Conservation (phyloP, 92 coral and sea anemone genomes). For the Umimayanthus chanpuru region DNA sequence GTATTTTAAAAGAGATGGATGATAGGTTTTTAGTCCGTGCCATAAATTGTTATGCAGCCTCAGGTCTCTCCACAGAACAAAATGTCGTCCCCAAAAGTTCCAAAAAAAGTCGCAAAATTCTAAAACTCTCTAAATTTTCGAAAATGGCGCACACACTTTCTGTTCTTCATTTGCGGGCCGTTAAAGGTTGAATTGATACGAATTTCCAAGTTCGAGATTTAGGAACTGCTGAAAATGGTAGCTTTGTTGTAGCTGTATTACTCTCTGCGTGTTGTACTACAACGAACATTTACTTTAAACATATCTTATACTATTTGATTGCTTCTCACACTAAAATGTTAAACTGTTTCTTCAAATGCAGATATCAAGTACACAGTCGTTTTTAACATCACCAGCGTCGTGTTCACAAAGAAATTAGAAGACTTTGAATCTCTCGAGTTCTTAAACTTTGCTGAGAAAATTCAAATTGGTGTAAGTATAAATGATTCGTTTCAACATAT, state of each 20-base stretch:
- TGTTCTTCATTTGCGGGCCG: background rate
- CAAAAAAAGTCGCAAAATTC: background rate
- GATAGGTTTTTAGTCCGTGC: background rate
- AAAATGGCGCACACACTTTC: background rate
- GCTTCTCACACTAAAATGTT: background rate
- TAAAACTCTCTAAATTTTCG: background rate
- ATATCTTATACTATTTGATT: background rate
- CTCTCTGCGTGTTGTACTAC: background rate
- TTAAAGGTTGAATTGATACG: too few relatives aligned
- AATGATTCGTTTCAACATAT: background rate
- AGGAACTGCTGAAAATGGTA: too few relatives aligned
- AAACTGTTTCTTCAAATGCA: background rate
- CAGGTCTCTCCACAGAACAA: background rate
- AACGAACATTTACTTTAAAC: background rate
- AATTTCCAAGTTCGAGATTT: too few relatives aligned
- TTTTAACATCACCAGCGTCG: slow-evolving; percentile 79
- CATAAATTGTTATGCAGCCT: background rate
- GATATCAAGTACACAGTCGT: slow-evolving; percentile 69
- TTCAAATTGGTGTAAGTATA: slow-evolving; percentile 88
- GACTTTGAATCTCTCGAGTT: slow-evolving; percentile 94
- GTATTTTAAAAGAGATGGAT: too few relatives aligned
- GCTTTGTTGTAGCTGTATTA: too few relatives aligned
- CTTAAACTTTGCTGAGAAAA: slow-evolving; percentile 88
- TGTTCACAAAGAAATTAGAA: slow-evolving; percentile 64
- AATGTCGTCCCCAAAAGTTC: background rate